A percentile compares a stretch with the other conserved stretches of the same genome.
Conservation (phyloP, 2,113 vertebrate species). For the Xerus inauris region DNA sequence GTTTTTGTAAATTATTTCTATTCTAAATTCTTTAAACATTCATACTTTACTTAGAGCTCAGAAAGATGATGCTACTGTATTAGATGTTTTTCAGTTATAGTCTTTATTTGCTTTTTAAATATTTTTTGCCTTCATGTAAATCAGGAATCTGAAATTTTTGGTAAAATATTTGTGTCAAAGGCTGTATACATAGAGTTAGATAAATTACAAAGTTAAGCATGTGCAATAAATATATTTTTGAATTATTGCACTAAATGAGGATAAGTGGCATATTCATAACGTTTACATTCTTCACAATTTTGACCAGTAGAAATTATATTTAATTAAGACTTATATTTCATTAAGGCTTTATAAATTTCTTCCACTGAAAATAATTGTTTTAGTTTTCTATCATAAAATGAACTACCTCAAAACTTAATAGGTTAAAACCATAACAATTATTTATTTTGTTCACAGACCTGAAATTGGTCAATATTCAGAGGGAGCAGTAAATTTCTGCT, state of each 20-base stretch:
- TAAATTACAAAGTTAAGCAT: background rate
- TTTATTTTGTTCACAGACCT: constrained; percentile 38
- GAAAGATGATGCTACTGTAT: background rate
- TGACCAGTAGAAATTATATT: background rate
- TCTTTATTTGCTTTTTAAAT: constrained; percentile 55
- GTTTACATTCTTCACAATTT: constrained; percentile 12
- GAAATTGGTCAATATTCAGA: constrained; percentile 27
- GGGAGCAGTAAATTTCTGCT: background rate
- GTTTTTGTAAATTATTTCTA: background rate
- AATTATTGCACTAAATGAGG: constrained; percentile 2
- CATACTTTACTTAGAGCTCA: background rate
- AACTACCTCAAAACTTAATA: background rate
- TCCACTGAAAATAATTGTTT: background rate
- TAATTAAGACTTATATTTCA: background rate
- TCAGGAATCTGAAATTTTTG: background rate
- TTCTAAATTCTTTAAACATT: constrained; percentile 1
- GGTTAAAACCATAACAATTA: background rate
- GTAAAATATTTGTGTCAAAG: background rate
- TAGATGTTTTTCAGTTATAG: background rate
- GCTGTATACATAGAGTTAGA: background rate
- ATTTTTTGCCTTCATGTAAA: constrained; percentile 33
- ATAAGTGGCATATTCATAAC: background rate
- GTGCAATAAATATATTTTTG: background rate
- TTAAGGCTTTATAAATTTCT: constrained; percentile 23
- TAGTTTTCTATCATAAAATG: background rate